phyloP scores from a whole-genome alignment of 1,140 invertebrate species.

The Helicoverpa armigera region DNA sequence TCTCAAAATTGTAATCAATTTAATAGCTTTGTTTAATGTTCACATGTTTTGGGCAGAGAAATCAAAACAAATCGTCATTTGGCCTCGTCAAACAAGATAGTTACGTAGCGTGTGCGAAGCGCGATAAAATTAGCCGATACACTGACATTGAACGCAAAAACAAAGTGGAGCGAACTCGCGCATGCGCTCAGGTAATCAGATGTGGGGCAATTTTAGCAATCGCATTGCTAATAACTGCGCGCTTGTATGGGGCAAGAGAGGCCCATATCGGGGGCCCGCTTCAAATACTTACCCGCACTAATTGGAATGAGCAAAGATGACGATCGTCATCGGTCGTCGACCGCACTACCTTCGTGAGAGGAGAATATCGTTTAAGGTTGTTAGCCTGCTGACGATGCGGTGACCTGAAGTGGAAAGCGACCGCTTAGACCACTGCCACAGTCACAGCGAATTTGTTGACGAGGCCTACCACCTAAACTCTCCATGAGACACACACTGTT shows the following conservation, averaged over 20 bases:
- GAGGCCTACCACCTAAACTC: not conserved
- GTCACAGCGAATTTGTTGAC: not conserved
- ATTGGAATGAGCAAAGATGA: slow-evolving; percentile 66
- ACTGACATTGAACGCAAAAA: slow-evolving; percentile 85
- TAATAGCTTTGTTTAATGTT: slow-evolving; percentile 58
- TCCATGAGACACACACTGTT: slow-evolving; percentile 13
- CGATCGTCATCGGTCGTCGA: slow-evolving; percentile 66
- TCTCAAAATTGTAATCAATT: slow-evolving; percentile 1
- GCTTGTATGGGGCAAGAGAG: slow-evolving; percentile 59
- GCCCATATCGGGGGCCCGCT: slow-evolving; percentile 63
- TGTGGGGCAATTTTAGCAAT: slow-evolving; percentile 72
- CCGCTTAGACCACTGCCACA: slow-evolving; percentile 16
- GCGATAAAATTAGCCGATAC: slow-evolving; percentile 85
- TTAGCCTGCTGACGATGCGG: slow-evolving; percentile 56
- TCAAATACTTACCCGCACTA: slow-evolving; percentile 62
- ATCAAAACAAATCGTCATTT: slow-evolving; percentile 82
- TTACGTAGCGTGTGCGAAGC: slow-evolving; percentile 76
- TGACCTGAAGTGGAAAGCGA: slow-evolving; percentile 11
- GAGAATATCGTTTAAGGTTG: slow-evolving; percentile 60
- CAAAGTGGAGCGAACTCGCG: slow-evolving; percentile 77
- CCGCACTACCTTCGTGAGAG: slow-evolving; percentile 60
- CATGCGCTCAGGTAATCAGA: slow-evolving; percentile 75
- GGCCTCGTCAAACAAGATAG: slow-evolving; percentile 78
- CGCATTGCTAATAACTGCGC: slow-evolving; percentile 62
- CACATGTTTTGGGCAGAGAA: slow-evolving; percentile 66